These are phyloP conservation scores for Heliconius himera DNA, from an alignment of 1,140 invertebrate genomes.

Conservation along the genomic window DNA sequence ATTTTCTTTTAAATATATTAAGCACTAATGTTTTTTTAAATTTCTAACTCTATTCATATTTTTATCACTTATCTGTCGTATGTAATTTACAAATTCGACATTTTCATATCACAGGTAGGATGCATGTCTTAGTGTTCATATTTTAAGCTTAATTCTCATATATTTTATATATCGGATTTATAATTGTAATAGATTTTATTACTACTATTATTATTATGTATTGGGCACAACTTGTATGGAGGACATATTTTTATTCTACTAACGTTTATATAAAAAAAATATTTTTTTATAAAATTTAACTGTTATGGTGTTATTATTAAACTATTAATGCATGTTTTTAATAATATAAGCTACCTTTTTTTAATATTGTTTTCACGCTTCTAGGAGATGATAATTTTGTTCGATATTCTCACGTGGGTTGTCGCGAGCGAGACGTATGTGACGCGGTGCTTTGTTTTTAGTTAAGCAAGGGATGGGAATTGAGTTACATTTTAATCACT, in stretches of 20 bases:
- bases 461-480: background rate
- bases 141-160: slow-evolving; percentile 7
- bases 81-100: background rate
- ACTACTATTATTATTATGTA: slow-evolving; percentile 7
- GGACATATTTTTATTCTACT: slow-evolving; percentile 5
- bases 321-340: slow-evolving; percentile 27
- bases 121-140: slow-evolving; percentile 13
- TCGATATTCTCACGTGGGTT: slow-evolving; percentile 1
- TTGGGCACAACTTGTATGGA: slow-evolving; percentile 12
- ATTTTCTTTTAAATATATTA: background rate
- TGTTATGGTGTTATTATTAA: background rate
- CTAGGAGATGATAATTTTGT: background rate
- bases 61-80: background rate
- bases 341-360: slow-evolving; percentile 7
- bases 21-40: background rate
- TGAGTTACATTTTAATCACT: background rate
- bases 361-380: slow-evolving; percentile 10
- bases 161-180: slow-evolving; percentile 10
- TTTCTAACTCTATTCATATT: background rate
- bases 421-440: slow-evolving; percentile 5
- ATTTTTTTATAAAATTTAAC: slow-evolving; percentile 10
- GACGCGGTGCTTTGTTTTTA: slow-evolving; percentile 5
- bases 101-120: slow-evolving; percentile 6
- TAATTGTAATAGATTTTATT: slow-evolving; percentile 26
- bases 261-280: background rate